Base-by-base conservation (phyloP, 2,888 invertebrate genomes). In the Latrodectus elegans region DNA sequence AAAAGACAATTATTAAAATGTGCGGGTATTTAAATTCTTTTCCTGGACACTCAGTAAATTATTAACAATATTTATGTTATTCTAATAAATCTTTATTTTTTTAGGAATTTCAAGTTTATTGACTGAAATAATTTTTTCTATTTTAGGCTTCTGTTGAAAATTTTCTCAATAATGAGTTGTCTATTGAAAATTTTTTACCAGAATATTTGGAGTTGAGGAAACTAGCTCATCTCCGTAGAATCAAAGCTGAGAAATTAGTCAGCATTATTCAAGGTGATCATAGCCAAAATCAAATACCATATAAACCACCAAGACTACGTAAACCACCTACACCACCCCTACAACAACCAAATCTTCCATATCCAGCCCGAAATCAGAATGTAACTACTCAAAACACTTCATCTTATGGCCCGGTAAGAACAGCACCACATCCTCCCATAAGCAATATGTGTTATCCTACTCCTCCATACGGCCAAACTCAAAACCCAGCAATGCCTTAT, bases 171-270 rank as follows among this genome's bases (percentile, higher is more conserved):
- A 95, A 95, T 12, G 91, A 95, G 80, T 93, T 96, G 9, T 93
- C 94, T 73, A 92, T 94, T 0, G 99, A 98, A 38, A 94, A 95
- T 88, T 99, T 98, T 92, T 93, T 98, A 8, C 96, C 96, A 87
- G 94, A 96, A 86, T 99, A 97, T 92, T 94, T 96, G 85, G 94
- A 94, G 0, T 94, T 94, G 88, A 94, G 99, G 72, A 95, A 95
- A 91, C 91, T 94, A 65, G 95, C 96, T 94, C 97, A 97, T 92
- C 92, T 95, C 89, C 94, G 97, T 75, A 95, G 96, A 91, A 95
- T 98, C 17, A 99, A 99, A 93, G 95, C 97, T 0, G 99, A 99
- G 90, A 98, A 99, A 93, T 95, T 99, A 95, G 94, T 94, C 75
- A 93, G 93, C 87, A 89, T 93, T 9, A 90, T 93, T 8, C 90